Conservation (phyloP, 2,113 vertebrate species). For the Nycticebus coucang region DNA sequence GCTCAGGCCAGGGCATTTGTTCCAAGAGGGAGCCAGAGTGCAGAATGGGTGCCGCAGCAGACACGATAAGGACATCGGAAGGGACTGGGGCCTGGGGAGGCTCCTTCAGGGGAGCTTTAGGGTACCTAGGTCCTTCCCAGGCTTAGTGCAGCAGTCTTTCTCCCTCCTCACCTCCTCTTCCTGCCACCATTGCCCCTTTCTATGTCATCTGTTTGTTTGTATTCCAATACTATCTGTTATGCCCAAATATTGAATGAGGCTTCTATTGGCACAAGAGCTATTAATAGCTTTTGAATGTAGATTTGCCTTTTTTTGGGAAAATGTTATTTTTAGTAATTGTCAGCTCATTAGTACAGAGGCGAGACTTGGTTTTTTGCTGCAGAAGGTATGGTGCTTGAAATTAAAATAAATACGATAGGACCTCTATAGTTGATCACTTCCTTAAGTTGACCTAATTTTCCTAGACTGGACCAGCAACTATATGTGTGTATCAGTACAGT, state of each 20-base stretch:
- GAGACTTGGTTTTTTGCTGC: slow-evolving; percentile 34
- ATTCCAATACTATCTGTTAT: neutral
- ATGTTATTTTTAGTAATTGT: slow-evolving; percentile 54
- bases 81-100: neutral
- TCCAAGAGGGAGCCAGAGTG: neutral
- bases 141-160: neutral
- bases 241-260: neutral
- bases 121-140: neutral
- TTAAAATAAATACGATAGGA: slow-evolving; percentile 12
- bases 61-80: neutral
- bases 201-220: neutral
- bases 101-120: neutral
- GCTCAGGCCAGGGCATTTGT: neutral
- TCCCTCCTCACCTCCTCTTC: neutral
- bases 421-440: no score
- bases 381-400: slow-evolving; percentile 37
- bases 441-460: no score
- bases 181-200: neutral
- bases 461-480: no score
- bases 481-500: no score
- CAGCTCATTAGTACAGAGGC: slow-evolving; percentile 46
- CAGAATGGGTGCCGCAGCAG: neutral
- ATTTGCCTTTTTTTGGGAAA: slow-evolving; percentile 49
- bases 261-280: slow-evolving; percentile 2
- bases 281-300: slow-evolving; percentile 25